These are phyloP conservation scores for Macroglossus sobrinus DNA, from an alignment of 2,113 vertebrate species.

Conservation along the genomic window DNA sequence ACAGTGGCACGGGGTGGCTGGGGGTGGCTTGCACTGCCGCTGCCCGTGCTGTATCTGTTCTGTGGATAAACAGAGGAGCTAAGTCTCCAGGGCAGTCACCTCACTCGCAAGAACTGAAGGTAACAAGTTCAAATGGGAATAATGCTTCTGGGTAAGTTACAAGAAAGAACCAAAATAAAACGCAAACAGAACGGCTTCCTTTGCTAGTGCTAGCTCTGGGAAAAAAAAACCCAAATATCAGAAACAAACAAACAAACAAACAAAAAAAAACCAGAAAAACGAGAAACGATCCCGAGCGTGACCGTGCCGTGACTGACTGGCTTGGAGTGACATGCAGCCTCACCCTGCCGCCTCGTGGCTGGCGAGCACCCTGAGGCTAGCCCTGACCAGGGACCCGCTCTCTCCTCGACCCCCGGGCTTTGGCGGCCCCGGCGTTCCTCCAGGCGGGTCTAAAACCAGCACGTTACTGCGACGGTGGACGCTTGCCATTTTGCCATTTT, in stretches of 20 bases:
- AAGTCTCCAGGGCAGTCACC: slow-evolving; percentile 72
- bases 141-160: slow-evolving; percentile 12
- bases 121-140: slow-evolving; percentile 43
- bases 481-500: background rate
- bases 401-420: background rate
- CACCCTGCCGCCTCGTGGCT: background rate
- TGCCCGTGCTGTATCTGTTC: slow-evolving; percentile 77
- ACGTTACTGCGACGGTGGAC: rapidly evolving
- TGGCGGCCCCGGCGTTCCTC: background rate
- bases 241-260: background rate
- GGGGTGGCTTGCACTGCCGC: slow-evolving; percentile 75
- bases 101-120: slow-evolving; percentile 67
- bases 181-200: slow-evolving; percentile 6
- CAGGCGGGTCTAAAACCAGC: background rate
- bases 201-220: background rate
- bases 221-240: background rate
- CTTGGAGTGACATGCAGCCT: background rate
- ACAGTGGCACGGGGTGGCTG: slow-evolving; percentile 76
- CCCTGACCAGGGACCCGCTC: slow-evolving; percentile 22
- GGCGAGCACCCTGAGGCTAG: background rate
- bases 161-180: slow-evolving; percentile 21
- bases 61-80: slow-evolving; percentile 79
- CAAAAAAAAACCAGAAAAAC: background rate
- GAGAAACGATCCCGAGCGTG: background rate
- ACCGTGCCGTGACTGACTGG: background rate